Evolutionary conservation across 2,113 vertebrate genomes (phyloP).

Genomic region (Orcinus orca): DNA sequence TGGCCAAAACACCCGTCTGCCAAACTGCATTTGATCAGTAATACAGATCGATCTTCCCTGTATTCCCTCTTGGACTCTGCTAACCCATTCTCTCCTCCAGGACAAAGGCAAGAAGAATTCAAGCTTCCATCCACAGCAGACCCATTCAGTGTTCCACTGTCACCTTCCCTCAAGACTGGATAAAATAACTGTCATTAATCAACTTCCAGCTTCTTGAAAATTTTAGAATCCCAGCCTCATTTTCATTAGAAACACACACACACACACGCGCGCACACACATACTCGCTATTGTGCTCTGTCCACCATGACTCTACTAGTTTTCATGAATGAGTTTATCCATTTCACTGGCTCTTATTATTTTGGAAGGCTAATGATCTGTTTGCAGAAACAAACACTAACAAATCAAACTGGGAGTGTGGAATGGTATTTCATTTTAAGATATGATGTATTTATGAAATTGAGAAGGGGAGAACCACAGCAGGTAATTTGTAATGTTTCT

Average conservation of each 20-base stretch:
- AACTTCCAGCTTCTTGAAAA: background rate
- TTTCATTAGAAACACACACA: background rate
- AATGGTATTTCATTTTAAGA: background rate
- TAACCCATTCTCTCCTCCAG: background rate
- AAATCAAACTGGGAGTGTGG: background rate
- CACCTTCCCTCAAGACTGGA: background rate
- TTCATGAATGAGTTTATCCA: background rate
- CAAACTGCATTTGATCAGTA: background rate
- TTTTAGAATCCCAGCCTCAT: background rate
- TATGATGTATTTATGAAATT: background rate
- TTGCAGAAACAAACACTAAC: background rate
- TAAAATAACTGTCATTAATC: background rate
- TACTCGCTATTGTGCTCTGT: accelerated
- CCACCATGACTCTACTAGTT: accelerated
- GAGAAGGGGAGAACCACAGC: background rate
- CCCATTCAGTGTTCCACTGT: background rate
- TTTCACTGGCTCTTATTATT: background rate
- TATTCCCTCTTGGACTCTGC: background rate
- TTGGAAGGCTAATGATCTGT: background rate
- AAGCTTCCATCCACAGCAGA: background rate
- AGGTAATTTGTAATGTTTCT: background rate
- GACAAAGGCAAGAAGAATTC: background rate
- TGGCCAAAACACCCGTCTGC: background rate
- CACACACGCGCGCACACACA: too few relatives aligned
- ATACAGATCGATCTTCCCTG: background rate